These are phyloP conservation scores for Spisula subtruncata DNA, from an alignment of 2,888 invertebrate species.

Conservation along the genomic window DNA sequence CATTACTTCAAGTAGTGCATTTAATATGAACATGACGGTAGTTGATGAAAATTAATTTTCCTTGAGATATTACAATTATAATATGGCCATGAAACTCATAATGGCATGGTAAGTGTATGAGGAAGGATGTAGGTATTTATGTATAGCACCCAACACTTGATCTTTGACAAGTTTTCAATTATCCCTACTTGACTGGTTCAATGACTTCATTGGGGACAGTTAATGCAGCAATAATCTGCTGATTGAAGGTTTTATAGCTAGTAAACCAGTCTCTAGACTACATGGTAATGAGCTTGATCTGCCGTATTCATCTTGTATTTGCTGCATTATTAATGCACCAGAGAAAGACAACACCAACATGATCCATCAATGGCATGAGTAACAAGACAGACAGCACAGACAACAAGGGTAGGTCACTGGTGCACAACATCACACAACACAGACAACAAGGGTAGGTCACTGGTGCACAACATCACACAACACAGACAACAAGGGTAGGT, in stretches of 20 bases:
- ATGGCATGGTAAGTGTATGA: background rate
- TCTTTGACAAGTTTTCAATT: conserved; percentile 16
- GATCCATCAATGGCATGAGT: background rate
- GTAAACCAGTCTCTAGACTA: background rate
- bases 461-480: too few relatives aligned
- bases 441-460: too few relatives aligned
- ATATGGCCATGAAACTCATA: background rate
- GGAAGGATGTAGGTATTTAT: background rate
- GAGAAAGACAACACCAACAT: conserved; percentile 2
- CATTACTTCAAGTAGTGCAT: too few relatives aligned
- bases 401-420: too few relatives aligned
- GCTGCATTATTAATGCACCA: background rate
- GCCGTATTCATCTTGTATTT: background rate
- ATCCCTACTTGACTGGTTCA: background rate
- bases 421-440: too few relatives aligned
- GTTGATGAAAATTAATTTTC: background rate
- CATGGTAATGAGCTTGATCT: background rate
- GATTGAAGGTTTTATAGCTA: background rate
- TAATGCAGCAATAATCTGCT: background rate
- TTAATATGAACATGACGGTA: too few relatives aligned
- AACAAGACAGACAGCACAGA: too few relatives aligned
- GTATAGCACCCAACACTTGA: background rate
- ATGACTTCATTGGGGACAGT: background rate
- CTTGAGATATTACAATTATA: background rate
- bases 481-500: too few relatives aligned